Conservation (phyloP, 2,888 invertebrate species). For the Hipparchia sbordonii region DNA sequence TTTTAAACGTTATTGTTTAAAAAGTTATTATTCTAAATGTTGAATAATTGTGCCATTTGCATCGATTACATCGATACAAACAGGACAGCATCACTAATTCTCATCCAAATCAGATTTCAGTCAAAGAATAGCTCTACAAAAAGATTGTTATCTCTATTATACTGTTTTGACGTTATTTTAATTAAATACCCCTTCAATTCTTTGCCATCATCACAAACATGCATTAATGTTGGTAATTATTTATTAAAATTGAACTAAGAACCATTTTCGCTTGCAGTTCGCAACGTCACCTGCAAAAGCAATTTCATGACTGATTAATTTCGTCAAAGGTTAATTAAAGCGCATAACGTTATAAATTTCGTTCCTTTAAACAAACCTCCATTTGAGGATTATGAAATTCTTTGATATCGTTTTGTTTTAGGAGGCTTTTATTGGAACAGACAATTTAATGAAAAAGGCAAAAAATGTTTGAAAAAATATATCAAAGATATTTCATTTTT, state of each 20-base stretch:
- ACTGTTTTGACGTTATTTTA: neutral
- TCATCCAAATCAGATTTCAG: too few relatives aligned
- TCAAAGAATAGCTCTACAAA: too few relatives aligned
- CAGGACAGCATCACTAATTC: too few relatives aligned
- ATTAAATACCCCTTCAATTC: slow-evolving; percentile 1
- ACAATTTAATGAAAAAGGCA: slow-evolving; percentile 12
- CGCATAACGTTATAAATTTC: slow-evolving; percentile 44
- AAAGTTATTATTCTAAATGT: too few relatives aligned
- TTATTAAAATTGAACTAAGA: slow-evolving; percentile 34
- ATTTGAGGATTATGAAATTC: slow-evolving; percentile 41
- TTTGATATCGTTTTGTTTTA: slow-evolving; percentile 36
- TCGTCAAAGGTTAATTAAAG: slow-evolving; percentile 42
- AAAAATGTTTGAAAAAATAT: neutral
- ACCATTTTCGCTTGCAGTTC: slow-evolving; percentile 33
- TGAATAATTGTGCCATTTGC: too few relatives aligned
- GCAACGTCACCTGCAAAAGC: slow-evolving; percentile 36
- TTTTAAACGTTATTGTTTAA: too few relatives aligned
- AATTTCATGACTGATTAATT: slow-evolving; percentile 40
- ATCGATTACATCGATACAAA: too few relatives aligned
- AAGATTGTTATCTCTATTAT: too few relatives aligned
- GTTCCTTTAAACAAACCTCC: slow-evolving; percentile 37
- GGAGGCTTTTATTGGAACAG: slow-evolving; percentile 34
- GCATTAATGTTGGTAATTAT: slow-evolving; percentile 19
- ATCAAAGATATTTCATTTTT: neutral
- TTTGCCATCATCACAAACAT: slow-evolving; percentile 11